These are phyloP conservation scores for Bos javanicus DNA, from an alignment of 2,113 vertebrate species.

Conservation along the genomic window DNA sequence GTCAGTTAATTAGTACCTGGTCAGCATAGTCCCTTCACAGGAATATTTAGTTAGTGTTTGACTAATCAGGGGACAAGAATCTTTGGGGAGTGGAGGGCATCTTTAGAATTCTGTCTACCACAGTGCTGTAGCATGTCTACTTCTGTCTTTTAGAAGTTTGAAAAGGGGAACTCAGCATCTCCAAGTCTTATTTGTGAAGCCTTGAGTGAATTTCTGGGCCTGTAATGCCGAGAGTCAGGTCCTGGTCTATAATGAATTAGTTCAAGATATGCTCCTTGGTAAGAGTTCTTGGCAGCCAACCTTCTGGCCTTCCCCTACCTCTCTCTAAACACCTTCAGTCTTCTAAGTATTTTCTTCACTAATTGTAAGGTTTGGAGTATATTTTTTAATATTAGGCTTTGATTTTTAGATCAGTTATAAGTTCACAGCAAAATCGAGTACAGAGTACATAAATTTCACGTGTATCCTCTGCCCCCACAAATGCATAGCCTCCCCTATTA, in stretches of 20 bases:
- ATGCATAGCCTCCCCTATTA: background rate
- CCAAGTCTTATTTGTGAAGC: background rate
- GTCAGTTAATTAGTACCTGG: background rate
- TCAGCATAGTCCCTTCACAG: background rate
- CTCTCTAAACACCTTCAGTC: background rate
- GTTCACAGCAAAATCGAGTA: background rate
- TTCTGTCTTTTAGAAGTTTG: constrained; percentile 1
- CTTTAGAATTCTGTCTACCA: background rate
- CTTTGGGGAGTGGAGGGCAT: background rate
- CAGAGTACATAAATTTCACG: background rate
- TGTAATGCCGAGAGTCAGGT: background rate
- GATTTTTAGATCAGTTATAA: background rate
- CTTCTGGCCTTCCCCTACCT: background rate
- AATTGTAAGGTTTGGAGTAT: background rate
- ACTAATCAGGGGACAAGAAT: background rate
- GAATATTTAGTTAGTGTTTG: background rate
- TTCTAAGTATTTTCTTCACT: constrained; percentile 7
- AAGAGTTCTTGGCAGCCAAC: background rate
- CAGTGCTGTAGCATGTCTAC: background rate
- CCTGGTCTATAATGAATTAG: background rate
- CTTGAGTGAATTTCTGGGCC: background rate
- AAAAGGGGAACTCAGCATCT: background rate
- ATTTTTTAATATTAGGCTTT: background rate
- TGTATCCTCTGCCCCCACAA: background rate
- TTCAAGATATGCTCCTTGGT: constrained; percentile 2